Percentiles rank a stretch among this genome's conserved stretches.
Conservation (phyloP, 2,797 vertebrate genomes). For the Glyptemys insculpta region DNA sequence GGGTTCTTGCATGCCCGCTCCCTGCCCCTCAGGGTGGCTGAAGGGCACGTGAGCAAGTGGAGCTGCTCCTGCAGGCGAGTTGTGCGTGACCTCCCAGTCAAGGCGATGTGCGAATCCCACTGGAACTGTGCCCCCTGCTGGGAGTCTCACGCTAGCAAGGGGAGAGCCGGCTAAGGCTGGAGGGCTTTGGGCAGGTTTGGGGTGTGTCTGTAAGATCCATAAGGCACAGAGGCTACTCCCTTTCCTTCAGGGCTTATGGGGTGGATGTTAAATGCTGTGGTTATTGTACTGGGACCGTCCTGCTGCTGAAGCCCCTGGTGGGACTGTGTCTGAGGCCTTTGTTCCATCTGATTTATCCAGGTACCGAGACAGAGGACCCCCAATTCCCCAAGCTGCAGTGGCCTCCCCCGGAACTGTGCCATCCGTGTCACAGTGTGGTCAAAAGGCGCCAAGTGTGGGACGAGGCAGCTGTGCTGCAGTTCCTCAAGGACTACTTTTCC, state of each 20-base stretch:
- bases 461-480: conserved; percentile 75
- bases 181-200: rapidly evolving
- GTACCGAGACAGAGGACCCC: conserved; percentile 90
- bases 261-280: not conserved
- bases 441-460: conserved; percentile 85
- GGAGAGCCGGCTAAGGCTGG: not conserved
- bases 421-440: conserved; percentile 84
- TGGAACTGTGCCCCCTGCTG: not conserved
- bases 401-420: conserved; percentile 88
- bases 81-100: not conserved
- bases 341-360: conserved; percentile 69
- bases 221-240: not conserved
- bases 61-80: not conserved
- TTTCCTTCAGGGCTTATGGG: not conserved
- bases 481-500: conserved; percentile 87
- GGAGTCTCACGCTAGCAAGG: no score
- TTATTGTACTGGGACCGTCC: not conserved
- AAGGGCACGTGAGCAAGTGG: not conserved
- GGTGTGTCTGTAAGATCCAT: rapidly evolving
- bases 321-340: not conserved
- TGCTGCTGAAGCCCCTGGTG: not conserved
- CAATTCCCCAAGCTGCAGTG: conserved; percentile 94
- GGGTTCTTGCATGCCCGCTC: not conserved
- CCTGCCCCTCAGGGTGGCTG: not conserved
- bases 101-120: not conserved